phyloP scores from a whole-genome alignment of 2,888 invertebrate genomes.

The Lithodes maja region DNA sequence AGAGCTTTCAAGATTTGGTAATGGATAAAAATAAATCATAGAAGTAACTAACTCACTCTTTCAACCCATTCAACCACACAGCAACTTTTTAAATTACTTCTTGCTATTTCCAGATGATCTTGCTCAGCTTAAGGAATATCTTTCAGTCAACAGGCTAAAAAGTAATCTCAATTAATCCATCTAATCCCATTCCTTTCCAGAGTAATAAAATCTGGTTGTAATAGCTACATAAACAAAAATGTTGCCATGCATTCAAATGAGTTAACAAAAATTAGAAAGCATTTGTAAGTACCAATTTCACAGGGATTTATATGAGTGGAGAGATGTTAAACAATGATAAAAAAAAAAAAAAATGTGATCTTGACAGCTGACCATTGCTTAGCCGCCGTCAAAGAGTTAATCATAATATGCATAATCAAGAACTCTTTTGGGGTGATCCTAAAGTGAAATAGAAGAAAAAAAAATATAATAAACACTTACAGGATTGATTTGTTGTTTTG shows the following conservation, averaged over 20 bases:
- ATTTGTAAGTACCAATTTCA: constrained; percentile 1
- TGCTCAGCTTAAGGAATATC: too few species aligned
- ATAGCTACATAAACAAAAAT: not conserved
- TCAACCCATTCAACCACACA: not conserved
- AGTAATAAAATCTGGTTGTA: too few species aligned
- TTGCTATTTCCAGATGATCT: too few species aligned
- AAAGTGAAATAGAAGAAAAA: not conserved
- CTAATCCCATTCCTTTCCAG: too few species aligned
- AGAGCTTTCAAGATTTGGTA: constrained; percentile 42
- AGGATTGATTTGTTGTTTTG: constrained; percentile 13
- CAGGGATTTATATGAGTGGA: not conserved
- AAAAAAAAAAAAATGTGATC: not conserved
- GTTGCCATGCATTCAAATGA: not conserved
- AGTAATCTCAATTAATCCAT: too few species aligned
- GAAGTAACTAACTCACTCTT: not conserved
- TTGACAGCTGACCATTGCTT: not conserved
- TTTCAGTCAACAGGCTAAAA: too few species aligned
- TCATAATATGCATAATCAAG: constrained; percentile 7
- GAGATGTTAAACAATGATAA: not conserved
- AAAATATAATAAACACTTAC: not conserved
- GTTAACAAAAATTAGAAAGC: not conserved
- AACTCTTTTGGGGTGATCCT: not conserved
- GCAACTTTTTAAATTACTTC: too few species aligned
- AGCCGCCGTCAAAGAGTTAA: constrained; percentile 20
- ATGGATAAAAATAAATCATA: constrained; percentile 29